Conservation (phyloP, 2,797 vertebrate species). For the Coccyzus lansbergi region DNA sequence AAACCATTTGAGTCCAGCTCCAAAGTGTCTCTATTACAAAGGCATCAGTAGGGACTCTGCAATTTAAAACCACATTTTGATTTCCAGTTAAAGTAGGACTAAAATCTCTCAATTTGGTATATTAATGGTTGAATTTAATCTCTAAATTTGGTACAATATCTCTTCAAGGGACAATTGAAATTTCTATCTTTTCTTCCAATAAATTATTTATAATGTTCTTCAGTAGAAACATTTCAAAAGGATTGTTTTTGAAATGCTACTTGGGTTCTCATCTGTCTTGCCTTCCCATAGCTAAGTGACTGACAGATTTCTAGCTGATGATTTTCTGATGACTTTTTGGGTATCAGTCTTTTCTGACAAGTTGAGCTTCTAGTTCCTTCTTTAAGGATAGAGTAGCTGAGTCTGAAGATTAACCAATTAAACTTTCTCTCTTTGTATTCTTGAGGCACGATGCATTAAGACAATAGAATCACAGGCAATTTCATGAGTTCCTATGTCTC, state of each 20-base stretch:
- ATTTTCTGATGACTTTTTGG: not conserved
- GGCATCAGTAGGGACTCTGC: not conserved
- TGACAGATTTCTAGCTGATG: not conserved
- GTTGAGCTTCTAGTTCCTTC: not conserved
- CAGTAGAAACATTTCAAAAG: not conserved
- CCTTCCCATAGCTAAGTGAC: not conserved
- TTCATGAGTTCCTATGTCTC: not conserved
- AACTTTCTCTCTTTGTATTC: not conserved
- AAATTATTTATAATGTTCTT: slow-evolving; percentile 39
- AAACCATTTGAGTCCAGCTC: not conserved
- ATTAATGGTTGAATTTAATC: slow-evolving; percentile 9
- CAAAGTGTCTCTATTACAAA: not conserved
- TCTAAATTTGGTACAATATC: slow-evolving; percentile 20
- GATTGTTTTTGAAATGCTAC: not conserved
- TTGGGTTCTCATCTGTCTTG: not conserved
- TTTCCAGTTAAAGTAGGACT: slow-evolving; percentile 30
- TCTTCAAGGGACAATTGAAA: slow-evolving; percentile 28
- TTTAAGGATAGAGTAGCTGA: not conserved
- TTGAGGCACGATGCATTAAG: not conserved
- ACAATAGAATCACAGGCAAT: not conserved
- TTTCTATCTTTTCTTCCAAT: not conserved
- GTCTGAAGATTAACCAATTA: not conserved
- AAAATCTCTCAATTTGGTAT: slow-evolving; percentile 30
- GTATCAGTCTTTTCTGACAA: not conserved
- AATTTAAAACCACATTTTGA: slow-evolving; percentile 39